Percentiles rank a stretch among this genome's conserved stretches.
Evolutionary conservation across 2,797 vertebrate genomes (phyloP).

Genomic region (Okamejei kenojei): DNA sequence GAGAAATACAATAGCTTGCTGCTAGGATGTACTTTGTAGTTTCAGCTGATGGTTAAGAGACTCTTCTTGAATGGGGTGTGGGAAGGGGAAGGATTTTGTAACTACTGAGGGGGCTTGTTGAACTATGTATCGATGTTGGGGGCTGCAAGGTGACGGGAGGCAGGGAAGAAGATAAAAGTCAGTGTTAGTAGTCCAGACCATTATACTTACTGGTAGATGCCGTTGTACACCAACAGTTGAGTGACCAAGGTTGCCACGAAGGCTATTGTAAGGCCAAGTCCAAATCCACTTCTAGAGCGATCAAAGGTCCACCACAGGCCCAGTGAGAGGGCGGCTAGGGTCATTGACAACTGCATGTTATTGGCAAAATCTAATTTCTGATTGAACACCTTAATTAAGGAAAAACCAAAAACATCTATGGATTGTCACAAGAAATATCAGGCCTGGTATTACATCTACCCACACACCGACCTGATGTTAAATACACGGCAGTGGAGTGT

Average conservation of each 20-base stretch:
- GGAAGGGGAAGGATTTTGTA: background rate
- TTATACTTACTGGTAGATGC: slow-evolving; percentile 85
- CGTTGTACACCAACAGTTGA: slow-evolving; percentile 93
- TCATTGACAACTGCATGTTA: slow-evolving; percentile 88
- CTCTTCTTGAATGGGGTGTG: no score
- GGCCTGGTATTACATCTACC: background rate
- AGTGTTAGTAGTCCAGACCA: background rate
- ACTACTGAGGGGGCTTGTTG: background rate
- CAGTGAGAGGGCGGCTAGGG: slow-evolving; percentile 84
- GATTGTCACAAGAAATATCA: background rate
- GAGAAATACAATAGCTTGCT: background rate
- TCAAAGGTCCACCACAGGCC: slow-evolving; percentile 98
- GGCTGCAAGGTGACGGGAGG: background rate
- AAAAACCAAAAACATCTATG: slow-evolving; percentile 43
- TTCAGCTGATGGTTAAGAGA: no score
- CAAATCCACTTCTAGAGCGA: slow-evolving; percentile 90
- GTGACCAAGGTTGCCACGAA: slow-evolving; percentile 89
- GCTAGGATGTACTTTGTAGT: no score
- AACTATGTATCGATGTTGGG: background rate
- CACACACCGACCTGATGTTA: background rate
- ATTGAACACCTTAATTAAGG: slow-evolving; percentile 61
- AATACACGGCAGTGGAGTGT: background rate
- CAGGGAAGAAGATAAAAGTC: background rate
- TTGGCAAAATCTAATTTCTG: slow-evolving; percentile 97
- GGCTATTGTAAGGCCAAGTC: slow-evolving; percentile 91